Percentiles rank a stretch among this genome's conserved stretches.
Evolutionary conservation across 2,888 invertebrate genomes (phyloP).

Genomic region (Steromphala cineraria): DNA sequence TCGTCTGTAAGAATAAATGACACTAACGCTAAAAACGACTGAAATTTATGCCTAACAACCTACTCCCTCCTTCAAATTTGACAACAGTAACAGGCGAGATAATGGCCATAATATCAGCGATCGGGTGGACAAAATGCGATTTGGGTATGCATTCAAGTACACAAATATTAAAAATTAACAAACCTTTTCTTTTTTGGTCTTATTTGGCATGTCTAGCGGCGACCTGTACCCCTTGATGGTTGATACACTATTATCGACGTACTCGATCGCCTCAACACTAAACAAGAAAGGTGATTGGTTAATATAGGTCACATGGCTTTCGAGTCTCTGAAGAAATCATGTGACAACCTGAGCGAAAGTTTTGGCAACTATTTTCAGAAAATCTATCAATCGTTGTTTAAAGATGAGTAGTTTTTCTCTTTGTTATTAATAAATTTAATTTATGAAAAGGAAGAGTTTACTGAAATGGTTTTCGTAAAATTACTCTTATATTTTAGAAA

Average conservation of each 20-base stretch:
- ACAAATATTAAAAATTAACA: background rate
- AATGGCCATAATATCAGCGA: background rate
- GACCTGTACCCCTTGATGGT: conserved; percentile 41
- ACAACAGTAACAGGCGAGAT: background rate
- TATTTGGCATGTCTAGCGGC: conserved; percentile 67
- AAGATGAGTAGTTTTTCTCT: no score
- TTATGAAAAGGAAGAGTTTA: no score
- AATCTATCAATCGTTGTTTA: no score
- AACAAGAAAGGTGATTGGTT: conserved; percentile 67
- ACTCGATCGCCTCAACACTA: conserved; percentile 60
- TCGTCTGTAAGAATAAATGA: conserved; percentile 55
- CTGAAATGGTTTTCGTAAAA: no score
- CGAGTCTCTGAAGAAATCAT: conserved; percentile 23
- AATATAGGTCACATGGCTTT: conserved; percentile 58
- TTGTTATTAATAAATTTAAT: no score
- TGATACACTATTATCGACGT: conserved; percentile 44
- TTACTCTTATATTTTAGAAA: no score
- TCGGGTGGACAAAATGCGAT: background rate
- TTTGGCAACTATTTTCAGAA: background rate
- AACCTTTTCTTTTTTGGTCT: conserved; percentile 71
- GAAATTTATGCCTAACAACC: conserved; percentile 34
- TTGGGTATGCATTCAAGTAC: background rate
- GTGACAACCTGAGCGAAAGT: conserved; percentile 22
- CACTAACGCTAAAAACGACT: background rate
- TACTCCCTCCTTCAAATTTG: conserved; percentile 27